These are phyloP conservation scores for Yasuhikotakia modesta DNA, from an alignment of 2,797 vertebrate species.

Conservation along the genomic window DNA sequence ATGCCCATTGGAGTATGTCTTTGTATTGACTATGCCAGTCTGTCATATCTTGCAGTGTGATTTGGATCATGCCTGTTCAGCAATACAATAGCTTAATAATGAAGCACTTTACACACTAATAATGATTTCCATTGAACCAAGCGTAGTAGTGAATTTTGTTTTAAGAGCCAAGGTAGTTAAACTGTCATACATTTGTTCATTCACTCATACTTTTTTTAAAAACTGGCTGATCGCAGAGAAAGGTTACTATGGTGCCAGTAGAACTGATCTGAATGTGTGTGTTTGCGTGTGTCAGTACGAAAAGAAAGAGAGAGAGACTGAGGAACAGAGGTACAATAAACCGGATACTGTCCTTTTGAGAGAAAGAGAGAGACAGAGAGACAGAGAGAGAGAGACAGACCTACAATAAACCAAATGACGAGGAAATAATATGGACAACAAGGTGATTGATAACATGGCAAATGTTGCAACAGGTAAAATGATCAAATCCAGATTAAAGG, in stretches of 20 bases:
- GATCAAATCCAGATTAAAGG: not conserved
- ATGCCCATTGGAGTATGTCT: not conserved
- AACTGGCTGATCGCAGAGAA: too few relatives aligned
- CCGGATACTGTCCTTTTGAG: too few relatives aligned
- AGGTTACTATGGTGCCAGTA: too few relatives aligned
- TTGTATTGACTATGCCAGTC: not conserved
- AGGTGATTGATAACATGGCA: not conserved
- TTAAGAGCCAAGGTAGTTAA: slow-evolving; percentile 1
- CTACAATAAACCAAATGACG: slow-evolving; percentile 1
- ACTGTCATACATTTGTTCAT: not conserved
- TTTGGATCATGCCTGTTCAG: slow-evolving; percentile 7
- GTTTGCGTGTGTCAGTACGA: too few relatives aligned
- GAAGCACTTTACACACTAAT: slow-evolving; percentile 6
- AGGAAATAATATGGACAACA: slow-evolving; percentile 19
- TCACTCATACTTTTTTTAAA: not conserved
- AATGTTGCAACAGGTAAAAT: slow-evolving; percentile 3
- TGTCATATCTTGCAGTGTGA: not conserved
- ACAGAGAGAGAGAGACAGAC: not conserved
- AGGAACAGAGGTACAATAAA: too few relatives aligned
- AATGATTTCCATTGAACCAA: slow-evolving; percentile 22
- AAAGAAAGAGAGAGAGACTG: too few relatives aligned
- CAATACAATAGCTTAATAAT: not conserved
- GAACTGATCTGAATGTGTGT: too few relatives aligned
- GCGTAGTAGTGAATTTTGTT: not conserved
- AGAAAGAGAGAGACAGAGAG: not conserved